A percentile compares a stretch with the other conserved stretches of the same genome.
Conservation (phyloP, 2,888 invertebrate species). For the Eupithecia subumbrata region DNA sequence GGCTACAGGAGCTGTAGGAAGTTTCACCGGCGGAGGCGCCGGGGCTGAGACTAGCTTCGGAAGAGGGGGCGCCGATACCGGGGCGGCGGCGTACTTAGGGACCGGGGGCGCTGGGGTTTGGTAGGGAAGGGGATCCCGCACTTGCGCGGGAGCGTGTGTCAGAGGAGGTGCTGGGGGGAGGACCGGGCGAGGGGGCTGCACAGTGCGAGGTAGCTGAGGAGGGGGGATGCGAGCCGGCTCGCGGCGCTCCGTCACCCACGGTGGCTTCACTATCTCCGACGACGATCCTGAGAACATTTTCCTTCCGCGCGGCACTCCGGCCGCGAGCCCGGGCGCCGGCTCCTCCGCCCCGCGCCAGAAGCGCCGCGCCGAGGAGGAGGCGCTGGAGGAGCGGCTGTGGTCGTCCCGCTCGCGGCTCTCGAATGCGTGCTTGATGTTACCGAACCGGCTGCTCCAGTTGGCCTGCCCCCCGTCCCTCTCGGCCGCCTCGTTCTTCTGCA, state of each 20-base stretch:
- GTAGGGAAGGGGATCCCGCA: constrained; percentile 25
- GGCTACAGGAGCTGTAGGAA: constrained; percentile 21
- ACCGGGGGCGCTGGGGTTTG: constrained; percentile 29
- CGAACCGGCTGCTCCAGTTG: constrained; percentile 93
- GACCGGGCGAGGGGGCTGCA: constrained; percentile 44
- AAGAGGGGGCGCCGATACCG: constrained; percentile 29
- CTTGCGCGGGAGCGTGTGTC: constrained; percentile 23
- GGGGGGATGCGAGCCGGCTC: constrained; percentile 49
- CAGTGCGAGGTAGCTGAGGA: constrained; percentile 46
- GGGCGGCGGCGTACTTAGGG: constrained; percentile 17
- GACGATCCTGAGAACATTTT: constrained; percentile 61
- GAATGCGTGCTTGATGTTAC: constrained; percentile 92
- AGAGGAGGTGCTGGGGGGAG: constrained; percentile 30
- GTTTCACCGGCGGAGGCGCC: constrained; percentile 20
- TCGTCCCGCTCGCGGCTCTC: constrained; percentile 83
- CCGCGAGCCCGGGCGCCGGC: constrained; percentile 58
- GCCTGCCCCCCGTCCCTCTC: constrained; percentile 64
- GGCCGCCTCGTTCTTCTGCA: constrained; percentile 87
- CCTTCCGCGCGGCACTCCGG: constrained; percentile 50
- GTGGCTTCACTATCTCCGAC: constrained; percentile 70
- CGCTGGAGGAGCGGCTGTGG: constrained; percentile 72
- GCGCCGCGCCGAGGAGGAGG: constrained; percentile 80
- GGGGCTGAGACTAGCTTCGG: constrained; percentile 29
- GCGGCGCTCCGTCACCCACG: constrained; percentile 74
- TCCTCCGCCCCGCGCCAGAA: constrained; percentile 87